phyloP scores from a whole-genome alignment of 2,113 vertebrate genomes.

The Bubo scandiacus region DNA sequence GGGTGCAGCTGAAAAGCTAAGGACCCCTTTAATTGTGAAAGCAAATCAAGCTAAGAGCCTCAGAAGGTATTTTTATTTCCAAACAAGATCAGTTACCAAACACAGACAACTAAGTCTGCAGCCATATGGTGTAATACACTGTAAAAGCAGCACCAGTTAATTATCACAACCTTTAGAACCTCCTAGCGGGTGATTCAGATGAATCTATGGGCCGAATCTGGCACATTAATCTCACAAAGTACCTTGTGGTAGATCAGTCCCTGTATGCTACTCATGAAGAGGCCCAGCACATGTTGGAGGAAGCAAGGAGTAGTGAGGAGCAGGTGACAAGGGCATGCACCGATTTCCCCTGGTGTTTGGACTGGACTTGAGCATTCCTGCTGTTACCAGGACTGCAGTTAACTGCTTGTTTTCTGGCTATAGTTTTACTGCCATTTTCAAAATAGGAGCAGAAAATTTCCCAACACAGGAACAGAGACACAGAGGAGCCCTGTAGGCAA shows the following conservation, averaged over 20 bases:
- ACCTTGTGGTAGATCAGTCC: neutral
- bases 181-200: neutral
- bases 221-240: slow-evolving; percentile 11
- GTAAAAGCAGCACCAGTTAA: slow-evolving; percentile 38
- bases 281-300: accelerated
- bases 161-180: slow-evolving; percentile 9
- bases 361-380: neutral
- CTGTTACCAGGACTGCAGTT: neutral
- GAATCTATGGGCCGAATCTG: neutral
- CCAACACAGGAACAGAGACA: neutral
- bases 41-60: neutral
- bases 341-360: neutral
- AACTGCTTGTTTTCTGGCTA: neutral
- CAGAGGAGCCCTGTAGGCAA: neutral
- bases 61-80: slow-evolving; percentile 5
- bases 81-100: slow-evolving; percentile 45
- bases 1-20: neutral
- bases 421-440: neutral
- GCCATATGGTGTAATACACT: slow-evolving; percentile 36
- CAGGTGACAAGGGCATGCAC: neutral
- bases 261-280: neutral
- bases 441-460: neutral
- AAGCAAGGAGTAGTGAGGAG: neutral
- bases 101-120: slow-evolving; percentile 28
- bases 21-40: neutral